These are phyloP conservation scores for Octopus sinensis DNA, from an alignment of 1,140 invertebrate species.

Conservation along the genomic window DNA sequence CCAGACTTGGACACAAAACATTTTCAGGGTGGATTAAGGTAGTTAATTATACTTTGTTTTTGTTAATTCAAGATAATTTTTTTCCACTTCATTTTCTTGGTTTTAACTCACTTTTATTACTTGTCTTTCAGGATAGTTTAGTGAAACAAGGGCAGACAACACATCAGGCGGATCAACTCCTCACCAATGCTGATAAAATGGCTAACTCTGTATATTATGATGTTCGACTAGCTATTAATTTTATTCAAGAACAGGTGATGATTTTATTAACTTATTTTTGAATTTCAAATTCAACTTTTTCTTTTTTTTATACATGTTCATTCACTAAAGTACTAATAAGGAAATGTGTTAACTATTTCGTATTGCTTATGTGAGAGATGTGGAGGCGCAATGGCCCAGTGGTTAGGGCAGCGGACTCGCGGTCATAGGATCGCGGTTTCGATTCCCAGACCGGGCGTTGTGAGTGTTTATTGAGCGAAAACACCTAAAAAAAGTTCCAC, in stretches of 20 bases:
- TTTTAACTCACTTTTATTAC: neutral
- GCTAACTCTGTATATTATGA: slow-evolving; percentile 70
- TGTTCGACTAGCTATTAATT: slow-evolving; percentile 66
- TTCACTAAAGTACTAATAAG: too few relatives aligned
- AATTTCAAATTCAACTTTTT: too few relatives aligned
- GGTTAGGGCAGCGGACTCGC: too few relatives aligned
- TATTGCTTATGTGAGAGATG: too few relatives aligned
- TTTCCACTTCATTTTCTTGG: neutral
- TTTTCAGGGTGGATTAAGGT: slow-evolving; percentile 69
- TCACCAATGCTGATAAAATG: slow-evolving; percentile 63
- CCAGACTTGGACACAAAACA: slow-evolving; percentile 69
- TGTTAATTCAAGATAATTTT: neutral
- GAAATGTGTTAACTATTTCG: too few relatives aligned
- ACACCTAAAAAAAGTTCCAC: too few relatives aligned
- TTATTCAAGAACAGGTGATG: slow-evolving; percentile 48
- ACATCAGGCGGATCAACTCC: slow-evolving; percentile 73
- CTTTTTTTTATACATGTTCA: too few relatives aligned
- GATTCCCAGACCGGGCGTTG: too few relatives aligned
- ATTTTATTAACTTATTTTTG: neutral
- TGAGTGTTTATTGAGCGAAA: too few relatives aligned
- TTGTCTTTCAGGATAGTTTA: slow-evolving; percentile 68
- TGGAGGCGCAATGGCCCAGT: too few relatives aligned
- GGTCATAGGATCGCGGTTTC: too few relatives aligned
- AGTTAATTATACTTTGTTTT: slow-evolving; percentile 32
- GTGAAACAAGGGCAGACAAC: slow-evolving; percentile 86